These are phyloP conservation scores for Leptopilina boulardi DNA, from an alignment of 1,140 invertebrate genomes.

Conservation along the genomic window DNA sequence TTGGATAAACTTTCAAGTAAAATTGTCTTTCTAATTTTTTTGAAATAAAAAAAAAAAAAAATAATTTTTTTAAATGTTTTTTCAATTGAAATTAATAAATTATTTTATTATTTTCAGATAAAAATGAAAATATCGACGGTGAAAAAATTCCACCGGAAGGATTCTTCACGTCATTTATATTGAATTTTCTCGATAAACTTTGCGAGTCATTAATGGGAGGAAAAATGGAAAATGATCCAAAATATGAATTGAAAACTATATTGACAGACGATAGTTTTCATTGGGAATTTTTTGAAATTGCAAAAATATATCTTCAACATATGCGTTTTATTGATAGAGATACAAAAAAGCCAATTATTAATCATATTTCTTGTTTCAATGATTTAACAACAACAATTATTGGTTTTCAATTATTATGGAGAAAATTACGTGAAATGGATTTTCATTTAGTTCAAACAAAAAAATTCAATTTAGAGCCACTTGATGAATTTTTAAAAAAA, in stretches of 20 bases:
- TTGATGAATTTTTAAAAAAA: neutral
- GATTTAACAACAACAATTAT: neutral
- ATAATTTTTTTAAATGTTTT: neutral
- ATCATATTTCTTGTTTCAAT: neutral
- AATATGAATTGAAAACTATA: neutral
- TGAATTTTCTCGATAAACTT: neutral
- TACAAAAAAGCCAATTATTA: neutral
- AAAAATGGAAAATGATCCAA: neutral
- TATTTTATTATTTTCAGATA: neutral
- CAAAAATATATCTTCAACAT: neutral
- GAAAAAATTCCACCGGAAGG: neutral
- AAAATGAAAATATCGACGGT: neutral
- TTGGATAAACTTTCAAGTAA: neutral
- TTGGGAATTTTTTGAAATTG: neutral
- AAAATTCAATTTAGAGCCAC: neutral
- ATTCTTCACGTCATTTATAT: neutral
- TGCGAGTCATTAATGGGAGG: neutral
- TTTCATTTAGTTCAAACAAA: neutral
- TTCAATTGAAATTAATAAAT: neutral
- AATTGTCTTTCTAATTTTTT: neutral
- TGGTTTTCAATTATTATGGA: neutral
- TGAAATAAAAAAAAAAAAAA: no score
- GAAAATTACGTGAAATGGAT: neutral
- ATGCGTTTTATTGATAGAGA: constrained; percentile 1
- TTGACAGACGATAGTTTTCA: constrained; percentile 12